Evolutionary conservation across 2,797 vertebrate species (phyloP).

Genomic region (Spinibarbus caldwelli): DNA sequence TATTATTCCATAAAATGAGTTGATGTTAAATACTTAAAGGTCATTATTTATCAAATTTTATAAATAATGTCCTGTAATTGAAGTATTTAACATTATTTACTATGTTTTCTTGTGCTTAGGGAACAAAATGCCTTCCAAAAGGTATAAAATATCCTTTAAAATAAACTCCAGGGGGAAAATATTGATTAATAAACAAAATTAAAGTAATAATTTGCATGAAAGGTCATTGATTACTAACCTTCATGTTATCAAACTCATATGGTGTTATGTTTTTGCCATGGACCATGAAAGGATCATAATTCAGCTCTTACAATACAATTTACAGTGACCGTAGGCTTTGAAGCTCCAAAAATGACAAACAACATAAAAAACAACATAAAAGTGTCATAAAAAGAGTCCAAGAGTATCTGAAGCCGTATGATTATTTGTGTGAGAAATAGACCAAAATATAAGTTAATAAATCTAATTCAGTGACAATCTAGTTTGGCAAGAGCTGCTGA

Average conservation of each 20-base stretch:
- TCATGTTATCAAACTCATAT: not conserved
- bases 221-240: not conserved
- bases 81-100: not conserved
- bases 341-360: not conserved
- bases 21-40: not conserved
- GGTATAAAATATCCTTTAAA: not conserved
- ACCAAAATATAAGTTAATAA: not conserved
- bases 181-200: not conserved
- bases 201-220: not conserved
- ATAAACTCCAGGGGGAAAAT: not conserved
- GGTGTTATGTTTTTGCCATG: not conserved
- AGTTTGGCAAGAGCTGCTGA: not conserved
- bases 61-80: not conserved
- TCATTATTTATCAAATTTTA: not conserved
- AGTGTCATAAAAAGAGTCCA: not conserved
- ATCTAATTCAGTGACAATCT: not conserved
- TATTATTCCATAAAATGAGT: not conserved
- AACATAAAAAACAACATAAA: slow-evolving; percentile 1
- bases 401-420: not conserved
- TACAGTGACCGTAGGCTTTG: not conserved
- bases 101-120: not conserved
- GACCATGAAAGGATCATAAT: not conserved
- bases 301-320: not conserved
- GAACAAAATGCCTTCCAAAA: not conserved
- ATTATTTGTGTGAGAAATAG: not conserved